A percentile compares a stretch with the other conserved stretches of the same genome.
Evolutionary conservation across 2,113 vertebrate genomes (phyloP).

Genomic region (Cairina moschata): DNA sequence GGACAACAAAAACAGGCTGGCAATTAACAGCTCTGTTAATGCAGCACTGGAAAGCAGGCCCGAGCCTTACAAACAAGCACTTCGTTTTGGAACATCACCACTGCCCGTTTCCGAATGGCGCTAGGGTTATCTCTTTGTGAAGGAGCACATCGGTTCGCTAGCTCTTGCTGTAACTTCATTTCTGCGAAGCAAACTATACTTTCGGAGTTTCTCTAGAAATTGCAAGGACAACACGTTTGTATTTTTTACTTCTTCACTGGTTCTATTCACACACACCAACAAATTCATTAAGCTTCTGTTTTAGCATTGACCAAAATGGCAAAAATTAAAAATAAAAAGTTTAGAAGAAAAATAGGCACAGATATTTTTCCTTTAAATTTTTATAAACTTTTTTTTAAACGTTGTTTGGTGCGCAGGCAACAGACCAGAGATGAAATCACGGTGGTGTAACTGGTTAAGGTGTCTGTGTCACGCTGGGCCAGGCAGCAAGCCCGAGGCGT

Average conservation of each 20-base stretch:
- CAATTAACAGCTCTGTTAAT: background rate
- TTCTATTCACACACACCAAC: background rate
- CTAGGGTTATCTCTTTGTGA: background rate
- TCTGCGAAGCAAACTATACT: background rate
- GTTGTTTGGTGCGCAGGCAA: background rate
- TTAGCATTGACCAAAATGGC: background rate
- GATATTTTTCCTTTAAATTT: background rate
- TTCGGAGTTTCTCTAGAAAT: background rate
- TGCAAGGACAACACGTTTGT: fast-evolving
- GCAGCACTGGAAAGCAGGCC: background rate
- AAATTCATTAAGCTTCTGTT: background rate
- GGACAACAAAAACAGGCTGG: background rate
- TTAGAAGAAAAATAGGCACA: background rate
- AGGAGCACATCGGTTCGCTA: fast-evolving
- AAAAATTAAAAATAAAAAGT: background rate
- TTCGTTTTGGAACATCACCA: background rate
- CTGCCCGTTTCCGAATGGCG: background rate
- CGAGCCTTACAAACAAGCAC: background rate
- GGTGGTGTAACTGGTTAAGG: fast-evolving
- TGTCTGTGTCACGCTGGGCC: background rate
- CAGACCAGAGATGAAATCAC: background rate
- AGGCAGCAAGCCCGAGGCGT: background rate
- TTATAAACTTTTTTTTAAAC: background rate
- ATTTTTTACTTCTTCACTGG: background rate
- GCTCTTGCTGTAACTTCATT: background rate